Evolutionary conservation across 1,140 invertebrate species (phyloP).

Genomic region (Procambarus clarkii): DNA sequence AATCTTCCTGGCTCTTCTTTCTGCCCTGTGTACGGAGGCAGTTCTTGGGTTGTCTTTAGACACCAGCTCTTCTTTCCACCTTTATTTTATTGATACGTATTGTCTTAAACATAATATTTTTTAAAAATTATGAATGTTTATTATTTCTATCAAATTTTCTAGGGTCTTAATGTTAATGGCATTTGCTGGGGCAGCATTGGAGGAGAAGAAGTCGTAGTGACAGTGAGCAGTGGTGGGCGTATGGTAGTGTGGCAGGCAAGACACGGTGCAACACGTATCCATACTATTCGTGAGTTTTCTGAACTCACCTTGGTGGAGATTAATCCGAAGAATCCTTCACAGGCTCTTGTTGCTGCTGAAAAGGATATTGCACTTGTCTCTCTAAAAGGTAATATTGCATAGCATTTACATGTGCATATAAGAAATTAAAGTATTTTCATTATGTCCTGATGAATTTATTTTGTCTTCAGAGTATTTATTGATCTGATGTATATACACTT

Average conservation of each 20-base stretch:
- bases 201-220: conserved; percentile 51
- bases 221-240: conserved; percentile 36
- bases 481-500: background rate
- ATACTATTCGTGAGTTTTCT: conserved; percentile 4
- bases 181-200: conserved; percentile 55
- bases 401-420: background rate
- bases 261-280: conserved; percentile 12
- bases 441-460: no score
- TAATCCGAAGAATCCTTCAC: conserved; percentile 19
- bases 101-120: no score
- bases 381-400: conserved; percentile 41
- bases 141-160: background rate
- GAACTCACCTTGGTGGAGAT: conserved; percentile 33
- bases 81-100: no score
- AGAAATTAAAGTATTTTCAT: background rate
- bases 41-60: no score
- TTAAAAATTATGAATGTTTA: no score
- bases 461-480: background rate
- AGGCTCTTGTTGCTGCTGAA: conserved; percentile 48
- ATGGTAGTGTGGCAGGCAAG: conserved; percentile 59
- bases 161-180: conserved; percentile 20
- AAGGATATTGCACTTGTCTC: conserved; percentile 44
- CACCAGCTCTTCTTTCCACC: no score
- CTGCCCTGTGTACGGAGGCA: no score
- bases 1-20: no score